phyloP scores from a whole-genome alignment of 2,113 vertebrate genomes.

The Pseudorhombus dupliciocellatus region DNA sequence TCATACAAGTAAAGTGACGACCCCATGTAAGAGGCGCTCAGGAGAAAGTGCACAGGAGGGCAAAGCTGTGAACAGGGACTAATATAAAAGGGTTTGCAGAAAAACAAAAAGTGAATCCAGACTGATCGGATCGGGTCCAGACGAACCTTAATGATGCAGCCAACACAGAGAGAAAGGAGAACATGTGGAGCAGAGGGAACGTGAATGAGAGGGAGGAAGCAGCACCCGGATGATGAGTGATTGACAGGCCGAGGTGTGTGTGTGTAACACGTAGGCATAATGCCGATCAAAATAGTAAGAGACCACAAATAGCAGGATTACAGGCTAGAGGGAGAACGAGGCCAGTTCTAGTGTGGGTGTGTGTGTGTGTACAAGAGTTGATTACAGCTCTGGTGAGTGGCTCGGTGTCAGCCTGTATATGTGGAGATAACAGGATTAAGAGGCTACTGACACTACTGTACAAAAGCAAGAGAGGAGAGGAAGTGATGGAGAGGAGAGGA shows the following conservation, averaged over 20 bases:
- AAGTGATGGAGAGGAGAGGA: not conserved
- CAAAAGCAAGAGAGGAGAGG: slow-evolving; percentile 31
- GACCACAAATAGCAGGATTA: slow-evolving; percentile 55
- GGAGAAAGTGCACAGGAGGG: slow-evolving; percentile 6
- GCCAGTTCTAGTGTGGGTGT: slow-evolving; percentile 5
- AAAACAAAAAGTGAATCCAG: not conserved
- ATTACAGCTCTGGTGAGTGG: slow-evolving; percentile 68
- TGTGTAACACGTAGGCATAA: slow-evolving; percentile 29
- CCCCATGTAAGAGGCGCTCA: slow-evolving; percentile 37
- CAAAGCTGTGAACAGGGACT: slow-evolving; percentile 24
- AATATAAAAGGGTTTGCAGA: too few relatives aligned
- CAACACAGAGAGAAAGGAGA: not conserved
- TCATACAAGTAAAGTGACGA: slow-evolving; percentile 50
- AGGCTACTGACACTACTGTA: slow-evolving; percentile 74
- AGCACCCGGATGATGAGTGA: slow-evolving; percentile 23
- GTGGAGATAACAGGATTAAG: slow-evolving; percentile 82
- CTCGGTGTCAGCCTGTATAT: slow-evolving; percentile 76
- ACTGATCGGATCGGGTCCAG: slow-evolving; percentile 4
- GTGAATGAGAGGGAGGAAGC: not conserved
- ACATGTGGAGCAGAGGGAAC: not conserved
- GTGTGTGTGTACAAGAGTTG: slow-evolving; percentile 45
- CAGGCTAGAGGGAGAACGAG: slow-evolving; percentile 31
- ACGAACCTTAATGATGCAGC: not conserved
- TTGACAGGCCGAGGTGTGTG: slow-evolving; percentile 24
- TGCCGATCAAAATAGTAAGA: slow-evolving; percentile 42